phyloP scores from a whole-genome alignment of 2,888 invertebrate genomes.

The Caenorhabditis sinica region DNA sequence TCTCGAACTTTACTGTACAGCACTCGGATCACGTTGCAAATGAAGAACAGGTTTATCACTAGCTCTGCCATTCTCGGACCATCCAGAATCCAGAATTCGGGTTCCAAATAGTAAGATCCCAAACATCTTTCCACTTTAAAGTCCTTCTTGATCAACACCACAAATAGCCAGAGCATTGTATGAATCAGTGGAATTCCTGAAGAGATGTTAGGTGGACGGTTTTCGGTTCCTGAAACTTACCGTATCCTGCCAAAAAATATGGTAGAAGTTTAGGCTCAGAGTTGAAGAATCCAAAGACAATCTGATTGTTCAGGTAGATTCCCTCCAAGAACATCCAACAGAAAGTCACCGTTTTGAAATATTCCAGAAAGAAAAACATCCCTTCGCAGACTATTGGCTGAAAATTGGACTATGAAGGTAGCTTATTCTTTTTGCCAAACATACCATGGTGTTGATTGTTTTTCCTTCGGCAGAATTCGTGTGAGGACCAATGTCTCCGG shows the following conservation, averaged over 20 bases:
- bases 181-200: conserved; percentile 82
- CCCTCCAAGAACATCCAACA: conserved; percentile 96
- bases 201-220: neutral
- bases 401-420: conserved; percentile 67
- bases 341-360: conserved; percentile 93
- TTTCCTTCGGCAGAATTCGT: conserved; percentile 81
- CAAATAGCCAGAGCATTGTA: conserved; percentile 80
- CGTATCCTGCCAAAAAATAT: conserved; percentile 85
- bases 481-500: conserved; percentile 82
- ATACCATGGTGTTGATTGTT: conserved; percentile 85
- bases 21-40: conserved; percentile 85
- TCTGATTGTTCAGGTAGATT: conserved; percentile 91
- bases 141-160: conserved; percentile 78
- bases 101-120: conserved; percentile 83
- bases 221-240: conserved; percentile 78
- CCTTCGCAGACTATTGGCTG: conserved; percentile 91
- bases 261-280: conserved; percentile 84
- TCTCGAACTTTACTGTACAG: conserved; percentile 85
- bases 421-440: conserved; percentile 9
- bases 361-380: conserved; percentile 91
- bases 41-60: conserved; percentile 85
- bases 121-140: conserved; percentile 82
- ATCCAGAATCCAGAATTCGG: conserved; percentile 90
- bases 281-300: conserved; percentile 87
- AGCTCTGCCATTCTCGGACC: conserved; percentile 91